phyloP scores from a whole-genome alignment of 2,113 vertebrate genomes.

The Microtus ochrogaster region DNA sequence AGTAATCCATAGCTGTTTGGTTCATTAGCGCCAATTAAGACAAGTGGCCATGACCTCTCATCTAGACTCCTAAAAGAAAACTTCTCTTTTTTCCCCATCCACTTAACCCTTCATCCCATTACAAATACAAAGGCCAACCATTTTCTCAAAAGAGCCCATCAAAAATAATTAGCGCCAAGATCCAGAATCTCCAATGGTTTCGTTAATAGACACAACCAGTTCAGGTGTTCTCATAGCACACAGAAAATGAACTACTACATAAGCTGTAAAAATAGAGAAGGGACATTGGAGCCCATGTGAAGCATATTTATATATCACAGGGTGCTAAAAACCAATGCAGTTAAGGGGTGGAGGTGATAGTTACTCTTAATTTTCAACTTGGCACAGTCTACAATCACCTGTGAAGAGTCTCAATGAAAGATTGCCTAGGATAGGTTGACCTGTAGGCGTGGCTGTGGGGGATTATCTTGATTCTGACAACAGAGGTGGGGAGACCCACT shows the following conservation, averaged over 20 bases:
- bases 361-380: background rate
- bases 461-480: background rate
- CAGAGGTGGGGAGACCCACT: background rate
- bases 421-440: background rate
- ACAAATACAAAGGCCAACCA: background rate
- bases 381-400: background rate
- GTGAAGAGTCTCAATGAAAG: too few species aligned
- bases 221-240: background rate
- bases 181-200: background rate
- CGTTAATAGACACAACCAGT: background rate
- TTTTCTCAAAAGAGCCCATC: background rate
- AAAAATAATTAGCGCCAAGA: conserved; percentile 30
- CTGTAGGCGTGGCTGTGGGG: background rate
- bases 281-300: background rate
- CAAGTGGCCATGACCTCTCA: background rate
- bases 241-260: background rate
- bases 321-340: background rate
- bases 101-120: background rate
- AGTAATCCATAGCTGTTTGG: background rate
- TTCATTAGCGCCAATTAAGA: background rate
- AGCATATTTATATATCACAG: background rate
- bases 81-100: background rate
- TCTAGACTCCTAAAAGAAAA: background rate
- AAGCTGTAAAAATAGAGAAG: background rate
- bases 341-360: background rate